Base-by-base conservation (phyloP, 2,888 invertebrate genomes). In the Panzeria rudis region DNA sequence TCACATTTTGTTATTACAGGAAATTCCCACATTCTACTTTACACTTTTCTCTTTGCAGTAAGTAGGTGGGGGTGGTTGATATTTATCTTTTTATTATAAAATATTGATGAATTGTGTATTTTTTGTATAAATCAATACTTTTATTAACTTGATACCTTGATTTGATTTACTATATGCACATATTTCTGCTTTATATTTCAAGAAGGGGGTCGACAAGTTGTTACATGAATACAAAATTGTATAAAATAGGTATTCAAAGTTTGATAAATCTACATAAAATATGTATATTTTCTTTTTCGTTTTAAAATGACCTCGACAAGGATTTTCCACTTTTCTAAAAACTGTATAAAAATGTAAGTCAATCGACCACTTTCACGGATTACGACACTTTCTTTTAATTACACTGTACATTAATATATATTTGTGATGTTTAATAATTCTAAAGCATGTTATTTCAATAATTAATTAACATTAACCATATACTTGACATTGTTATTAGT, bases 141-240 rank as follows among this genome's bases (percentile, higher is more conserved):
- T 54, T 71, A 29, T 69, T 71, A 29, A 66, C 72, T 84, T 81
- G 23, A 41, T 69, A 61, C n/a, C 17, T 52, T 52, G 3, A 59
- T 59, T 20, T n/a, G 15, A 20, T 52, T 52, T 47, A 13, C 11
- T n/a, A 25, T 7, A 8, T 41, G n/a, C 8, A 62, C 9, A 17
- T 29, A 29, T 29, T 29, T 29, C 3, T 29, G 29, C 3, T 4
- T 29, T 29, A 25, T 64, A 64, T 54, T 47, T 72, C 5, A n/a
- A 66, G 17, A 83, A 68, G 41, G 62, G 69, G 85, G 85, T 78
- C 83, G 82, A 82, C 82, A 85, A 83, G 85, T 85, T 85, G 82
- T 85, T 83, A 64, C 44, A 83, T 83, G 75, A 69, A 78, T 52
- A 29, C 13, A 7, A 56, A 68, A 25, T 47, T 25, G 2, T 35